phyloP scores from a whole-genome alignment of 2,113 vertebrate genomes.

The Sorex fumeus region DNA sequence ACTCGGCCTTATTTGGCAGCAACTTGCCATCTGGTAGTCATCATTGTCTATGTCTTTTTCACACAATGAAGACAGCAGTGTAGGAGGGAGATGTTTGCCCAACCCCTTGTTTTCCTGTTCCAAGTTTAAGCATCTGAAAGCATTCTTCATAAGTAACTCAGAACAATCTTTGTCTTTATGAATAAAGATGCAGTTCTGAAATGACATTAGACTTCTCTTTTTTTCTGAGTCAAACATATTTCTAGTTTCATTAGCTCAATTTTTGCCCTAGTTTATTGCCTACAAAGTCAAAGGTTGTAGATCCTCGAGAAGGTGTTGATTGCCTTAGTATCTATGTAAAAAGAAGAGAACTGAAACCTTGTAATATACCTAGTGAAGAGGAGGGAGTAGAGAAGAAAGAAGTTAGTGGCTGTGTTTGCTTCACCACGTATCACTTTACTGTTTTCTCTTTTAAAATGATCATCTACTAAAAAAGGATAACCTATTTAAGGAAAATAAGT shows the following conservation, averaged over 20 bases:
- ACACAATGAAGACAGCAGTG: conserved; percentile 32
- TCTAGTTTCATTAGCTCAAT: neutral
- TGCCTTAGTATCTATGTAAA: neutral
- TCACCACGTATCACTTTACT: neutral
- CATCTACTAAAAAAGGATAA: too few relatives aligned
- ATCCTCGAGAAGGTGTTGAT: neutral
- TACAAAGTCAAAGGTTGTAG: neutral
- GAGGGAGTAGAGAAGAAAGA: neutral
- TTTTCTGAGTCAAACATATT: neutral
- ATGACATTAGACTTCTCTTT: conserved; percentile 3
- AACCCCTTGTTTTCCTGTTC: neutral
- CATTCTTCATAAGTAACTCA: conserved; percentile 58
- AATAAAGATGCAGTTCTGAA: conserved; percentile 58
- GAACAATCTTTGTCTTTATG: conserved; percentile 54
- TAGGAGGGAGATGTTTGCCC: conserved; percentile 15
- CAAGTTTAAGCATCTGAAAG: conserved; percentile 61
- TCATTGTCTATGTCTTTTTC: neutral
- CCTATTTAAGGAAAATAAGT: neutral
- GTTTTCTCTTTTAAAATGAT: neutral
- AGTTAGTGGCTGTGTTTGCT: neutral
- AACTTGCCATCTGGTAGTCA: conserved; percentile 35
- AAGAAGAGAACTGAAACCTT: neutral
- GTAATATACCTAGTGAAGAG: neutral
- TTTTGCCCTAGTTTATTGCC: conserved; percentile 21
- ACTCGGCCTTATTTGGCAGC: neutral